Conservation (phyloP, 2,797 vertebrate species). For the Caiman crocodilus region DNA sequence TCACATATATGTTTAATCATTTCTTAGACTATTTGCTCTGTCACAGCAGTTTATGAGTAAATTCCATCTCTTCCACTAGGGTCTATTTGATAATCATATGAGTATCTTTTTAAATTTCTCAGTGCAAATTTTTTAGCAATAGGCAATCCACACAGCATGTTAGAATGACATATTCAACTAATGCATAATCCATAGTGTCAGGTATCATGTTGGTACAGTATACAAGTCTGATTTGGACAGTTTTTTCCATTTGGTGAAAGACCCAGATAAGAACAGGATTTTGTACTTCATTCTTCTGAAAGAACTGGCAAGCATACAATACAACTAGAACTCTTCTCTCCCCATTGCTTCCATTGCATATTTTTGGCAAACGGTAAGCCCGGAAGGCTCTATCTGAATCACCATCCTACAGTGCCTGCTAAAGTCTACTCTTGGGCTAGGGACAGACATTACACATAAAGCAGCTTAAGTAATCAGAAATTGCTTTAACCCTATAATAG, state of each 20-base stretch:
- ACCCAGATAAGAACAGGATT: background rate
- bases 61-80: background rate
- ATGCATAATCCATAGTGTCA: background rate
- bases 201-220: background rate
- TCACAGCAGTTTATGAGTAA: background rate
- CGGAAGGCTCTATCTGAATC: too few species aligned
- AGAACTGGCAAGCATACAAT: background rate
- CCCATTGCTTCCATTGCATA: background rate
- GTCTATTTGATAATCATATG: background rate
- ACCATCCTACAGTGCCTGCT: too few species aligned
- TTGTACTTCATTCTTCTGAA: background rate
- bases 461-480: too few species aligned
- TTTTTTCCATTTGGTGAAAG: background rate
- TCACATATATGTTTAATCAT: background rate
- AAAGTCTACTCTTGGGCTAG: too few species aligned
- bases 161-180: background rate
- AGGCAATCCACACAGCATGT: background rate
- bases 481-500: too few species aligned
- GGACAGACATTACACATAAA: too few species aligned
- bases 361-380: fast-evolving
- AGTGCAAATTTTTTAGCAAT: background rate
- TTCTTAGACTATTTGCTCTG: background rate
- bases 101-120: background rate
- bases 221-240: background rate
- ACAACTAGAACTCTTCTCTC: background rate